Percentiles rank a stretch among this genome's conserved stretches.
Evolutionary conservation across 2,797 vertebrate species (phyloP).

Genomic region (Sebastes iracundus): DNA sequence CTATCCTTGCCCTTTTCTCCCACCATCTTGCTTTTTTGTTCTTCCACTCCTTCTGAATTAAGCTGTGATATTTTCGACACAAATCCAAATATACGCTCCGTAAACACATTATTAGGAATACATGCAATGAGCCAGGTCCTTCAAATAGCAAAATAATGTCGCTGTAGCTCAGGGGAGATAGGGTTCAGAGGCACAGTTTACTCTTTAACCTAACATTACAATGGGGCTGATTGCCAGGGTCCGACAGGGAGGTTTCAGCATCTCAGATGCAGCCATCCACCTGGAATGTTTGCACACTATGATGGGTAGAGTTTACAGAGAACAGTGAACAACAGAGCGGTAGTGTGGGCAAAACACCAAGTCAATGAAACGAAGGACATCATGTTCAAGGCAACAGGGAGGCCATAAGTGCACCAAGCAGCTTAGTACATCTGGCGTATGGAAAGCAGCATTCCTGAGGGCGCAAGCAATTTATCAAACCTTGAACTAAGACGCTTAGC

Average conservation of each 20-base stretch:
- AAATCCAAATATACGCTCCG: not conserved
- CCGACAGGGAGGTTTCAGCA: not conserved
- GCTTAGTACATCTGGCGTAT: not conserved
- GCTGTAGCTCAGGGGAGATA: not conserved
- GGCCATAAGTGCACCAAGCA: not conserved
- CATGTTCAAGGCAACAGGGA: not conserved
- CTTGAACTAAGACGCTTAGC: not conserved
- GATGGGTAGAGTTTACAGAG: not conserved
- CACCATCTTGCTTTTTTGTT: not conserved
- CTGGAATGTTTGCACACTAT: not conserved
- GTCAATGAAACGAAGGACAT: not conserved
- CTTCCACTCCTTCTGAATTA: not conserved
- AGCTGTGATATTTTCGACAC: not conserved
- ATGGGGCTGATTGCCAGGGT: not conserved
- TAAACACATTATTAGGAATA: not conserved
- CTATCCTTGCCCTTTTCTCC: not conserved
- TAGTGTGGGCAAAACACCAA: not conserved
- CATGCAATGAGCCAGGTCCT: not conserved
- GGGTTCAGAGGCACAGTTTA: not conserved
- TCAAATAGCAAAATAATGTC: not conserved
- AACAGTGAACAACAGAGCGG: not conserved
- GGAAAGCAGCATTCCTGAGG: not conserved
- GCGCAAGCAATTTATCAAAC: not conserved
- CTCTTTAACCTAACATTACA: not conserved
- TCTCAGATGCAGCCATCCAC: constrained; percentile 2